Evolutionary conservation across 2,797 vertebrate genomes (phyloP), one percentile per base, ranked within the genome.

Genomic region (Micromesistius poutassou): DNA sequence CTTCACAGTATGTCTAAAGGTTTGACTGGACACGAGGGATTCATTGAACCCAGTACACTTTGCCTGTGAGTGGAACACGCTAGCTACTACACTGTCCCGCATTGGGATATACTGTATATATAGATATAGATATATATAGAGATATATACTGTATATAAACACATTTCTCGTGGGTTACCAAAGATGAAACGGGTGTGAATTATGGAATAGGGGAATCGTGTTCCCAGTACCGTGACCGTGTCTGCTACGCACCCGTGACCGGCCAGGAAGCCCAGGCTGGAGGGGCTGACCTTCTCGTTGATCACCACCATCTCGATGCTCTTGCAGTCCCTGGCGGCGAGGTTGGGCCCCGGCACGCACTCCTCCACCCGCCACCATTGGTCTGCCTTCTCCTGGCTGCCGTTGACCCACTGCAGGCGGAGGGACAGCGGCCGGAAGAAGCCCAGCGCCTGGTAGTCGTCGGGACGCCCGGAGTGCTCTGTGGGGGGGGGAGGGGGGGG

Each of bases 281-380:
- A 87, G 16, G 96, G 95, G 82, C 95, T 96, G 87, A 95, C 96
- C 91, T 95, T 96, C 84, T 96, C 95, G 13, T 84, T 95, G 84
- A 91, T 94, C 76, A 95, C 88, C 30, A 93, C 74, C 0, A 95
- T 87, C 84, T 96, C 91, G 9, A 95, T 94, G 82, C 83, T 95
- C 72, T 89, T 84, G 86, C 94, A 94, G 79, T 87, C 88, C n/a
- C 19, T 78, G 13, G 80, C 6, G 4, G 85, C 22, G 0, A 77
- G 77, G 3, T 81, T 12, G 22, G 76, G 83, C 31, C 77, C 84
- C 8, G 93, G 88, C 10, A 74, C 77, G 82, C 94, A 94, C 79
- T 95, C 95, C 87, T 95, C 87, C 76, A 94, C 92, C 71, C 91
- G 79, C 95, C 94, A 94, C 95, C 95, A 95, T 86, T 95, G 92